These are phyloP conservation scores for Thermophis baileyi DNA, from an alignment of 2,113 vertebrate species.

Conservation along the genomic window DNA sequence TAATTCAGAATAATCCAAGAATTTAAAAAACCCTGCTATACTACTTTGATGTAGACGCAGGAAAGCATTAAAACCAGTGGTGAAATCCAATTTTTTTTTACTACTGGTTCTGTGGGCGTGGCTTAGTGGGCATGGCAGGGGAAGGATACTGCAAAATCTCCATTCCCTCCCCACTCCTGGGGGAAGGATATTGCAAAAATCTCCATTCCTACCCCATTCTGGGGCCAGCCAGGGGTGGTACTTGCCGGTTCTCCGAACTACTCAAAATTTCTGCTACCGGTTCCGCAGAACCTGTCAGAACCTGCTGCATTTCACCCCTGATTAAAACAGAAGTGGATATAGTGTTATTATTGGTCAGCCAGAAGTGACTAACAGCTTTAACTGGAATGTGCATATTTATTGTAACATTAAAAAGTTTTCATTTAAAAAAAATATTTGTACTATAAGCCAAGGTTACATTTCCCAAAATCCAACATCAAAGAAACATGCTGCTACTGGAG, in stretches of 20 bases:
- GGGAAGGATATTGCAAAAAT: too few relatives aligned
- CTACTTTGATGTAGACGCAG: not conserved
- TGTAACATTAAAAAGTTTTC: not conserved
- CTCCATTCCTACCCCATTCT: too few relatives aligned
- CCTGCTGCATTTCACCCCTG: too few relatives aligned
- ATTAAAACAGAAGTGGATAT: not conserved
- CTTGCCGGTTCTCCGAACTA: too few relatives aligned
- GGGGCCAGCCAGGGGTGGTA: too few relatives aligned
- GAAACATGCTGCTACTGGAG: not conserved
- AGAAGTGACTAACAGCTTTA: not conserved
- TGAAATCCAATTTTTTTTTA: too few relatives aligned
- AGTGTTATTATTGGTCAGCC: not conserved
- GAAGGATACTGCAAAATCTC: too few relatives aligned
- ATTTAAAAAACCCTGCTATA: not conserved
- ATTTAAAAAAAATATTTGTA: not conserved
- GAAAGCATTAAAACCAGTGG: conserved; percentile 1
- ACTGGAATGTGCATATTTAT: not conserved
- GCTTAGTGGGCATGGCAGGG: too few relatives aligned
- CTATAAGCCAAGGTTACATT: not conserved
- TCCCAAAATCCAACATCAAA: not conserved
- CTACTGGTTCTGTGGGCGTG: too few relatives aligned
- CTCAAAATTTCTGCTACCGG: too few relatives aligned
- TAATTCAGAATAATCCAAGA: conserved; percentile 8
- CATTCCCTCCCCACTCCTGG: too few relatives aligned
- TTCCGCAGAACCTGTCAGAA: too few relatives aligned